Percentiles rank a stretch among this genome's conserved stretches.
These are phyloP conservation scores for Caenorhabditis tropicalis DNA, from an alignment of 1,140 invertebrate species.

Conservation along the genomic window DNA sequence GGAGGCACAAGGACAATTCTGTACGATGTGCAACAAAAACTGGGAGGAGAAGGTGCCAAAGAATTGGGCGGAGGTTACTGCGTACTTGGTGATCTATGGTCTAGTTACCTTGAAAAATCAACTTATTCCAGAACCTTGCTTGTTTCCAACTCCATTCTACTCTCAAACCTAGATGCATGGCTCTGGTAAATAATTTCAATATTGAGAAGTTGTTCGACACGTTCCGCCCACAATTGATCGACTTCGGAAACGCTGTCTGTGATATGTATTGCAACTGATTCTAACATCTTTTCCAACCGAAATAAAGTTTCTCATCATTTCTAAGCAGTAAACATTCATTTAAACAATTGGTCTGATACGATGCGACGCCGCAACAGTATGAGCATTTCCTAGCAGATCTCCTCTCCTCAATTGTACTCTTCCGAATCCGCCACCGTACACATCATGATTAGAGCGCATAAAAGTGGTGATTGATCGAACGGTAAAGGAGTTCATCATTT, in stretches of 20 bases:
- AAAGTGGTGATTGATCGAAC: constrained; percentile 23
- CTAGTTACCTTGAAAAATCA: background rate
- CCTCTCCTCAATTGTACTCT: constrained; percentile 17
- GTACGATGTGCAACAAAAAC: background rate
- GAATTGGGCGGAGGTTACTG: background rate
- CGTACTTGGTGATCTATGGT: background rate
- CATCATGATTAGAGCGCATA: constrained; percentile 19
- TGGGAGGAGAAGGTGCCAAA: constrained; percentile 9
- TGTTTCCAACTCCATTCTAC: constrained; percentile 1
- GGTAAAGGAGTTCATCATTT: constrained; percentile 40
- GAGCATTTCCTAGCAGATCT: background rate
- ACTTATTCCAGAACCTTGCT: background rate
- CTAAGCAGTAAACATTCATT: too few species aligned
- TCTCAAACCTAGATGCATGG: background rate
- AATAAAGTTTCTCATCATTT: too few species aligned
- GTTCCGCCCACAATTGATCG: constrained; percentile 2
- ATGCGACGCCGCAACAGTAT: background rate
- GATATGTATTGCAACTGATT: constrained; percentile 11
- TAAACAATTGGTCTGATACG: background rate
- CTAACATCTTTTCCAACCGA: background rate
- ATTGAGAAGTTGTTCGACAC: background rate
- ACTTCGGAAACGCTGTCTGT: constrained; percentile 10
- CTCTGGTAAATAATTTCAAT: background rate
- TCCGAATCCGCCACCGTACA: constrained; percentile 30
- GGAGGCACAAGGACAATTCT: constrained; percentile 8